Evolutionary conservation across 1,140 invertebrate species (phyloP).

Genomic region (Theocolax elegans): DNA sequence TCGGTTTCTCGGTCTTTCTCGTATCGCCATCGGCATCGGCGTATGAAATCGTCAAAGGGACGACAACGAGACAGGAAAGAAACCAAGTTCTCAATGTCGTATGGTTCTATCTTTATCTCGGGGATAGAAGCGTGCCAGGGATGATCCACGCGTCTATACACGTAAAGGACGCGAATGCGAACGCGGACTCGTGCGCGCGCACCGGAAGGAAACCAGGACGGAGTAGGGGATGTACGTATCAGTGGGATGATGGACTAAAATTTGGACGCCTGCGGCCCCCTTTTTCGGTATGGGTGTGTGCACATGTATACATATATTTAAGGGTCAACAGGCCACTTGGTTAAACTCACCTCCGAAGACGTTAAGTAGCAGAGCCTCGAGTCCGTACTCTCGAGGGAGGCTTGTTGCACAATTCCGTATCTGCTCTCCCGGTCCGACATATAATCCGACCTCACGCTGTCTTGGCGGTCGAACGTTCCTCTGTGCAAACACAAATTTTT

Average conservation of each 20-base stretch:
- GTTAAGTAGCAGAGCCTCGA: conserved; percentile 93
- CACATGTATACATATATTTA: not conserved
- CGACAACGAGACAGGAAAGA: not conserved
- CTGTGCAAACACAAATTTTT: too few relatives aligned
- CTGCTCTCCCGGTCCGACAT: conserved; percentile 86
- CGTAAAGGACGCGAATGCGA: not conserved
- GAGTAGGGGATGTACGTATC: too few relatives aligned
- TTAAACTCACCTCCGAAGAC: conserved; percentile 89
- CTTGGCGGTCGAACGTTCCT: conserved; percentile 87
- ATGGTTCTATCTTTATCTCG: conserved; percentile 25
- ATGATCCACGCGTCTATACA: not conserved
- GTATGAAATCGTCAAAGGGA: conserved; percentile 30
- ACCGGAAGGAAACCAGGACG: too few relatives aligned
- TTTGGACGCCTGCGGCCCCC: too few relatives aligned
- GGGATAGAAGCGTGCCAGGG: not conserved
- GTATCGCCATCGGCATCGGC: not conserved
- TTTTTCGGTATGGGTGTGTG: too few relatives aligned
- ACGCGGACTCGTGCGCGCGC: too few relatives aligned
- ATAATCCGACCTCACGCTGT: conserved; percentile 89
- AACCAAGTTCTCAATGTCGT: conserved; percentile 19
- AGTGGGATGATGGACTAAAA: too few relatives aligned
- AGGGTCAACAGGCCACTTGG: conserved; percentile 32
- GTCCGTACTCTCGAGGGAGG: conserved; percentile 92
- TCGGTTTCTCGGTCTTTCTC: too few relatives aligned
- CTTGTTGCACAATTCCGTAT: conserved; percentile 91